Evolutionary conservation across 2,797 vertebrate genomes (phyloP), one percentile per base, ranked within the genome.

Genomic region (Sebastes reedi): DNA sequence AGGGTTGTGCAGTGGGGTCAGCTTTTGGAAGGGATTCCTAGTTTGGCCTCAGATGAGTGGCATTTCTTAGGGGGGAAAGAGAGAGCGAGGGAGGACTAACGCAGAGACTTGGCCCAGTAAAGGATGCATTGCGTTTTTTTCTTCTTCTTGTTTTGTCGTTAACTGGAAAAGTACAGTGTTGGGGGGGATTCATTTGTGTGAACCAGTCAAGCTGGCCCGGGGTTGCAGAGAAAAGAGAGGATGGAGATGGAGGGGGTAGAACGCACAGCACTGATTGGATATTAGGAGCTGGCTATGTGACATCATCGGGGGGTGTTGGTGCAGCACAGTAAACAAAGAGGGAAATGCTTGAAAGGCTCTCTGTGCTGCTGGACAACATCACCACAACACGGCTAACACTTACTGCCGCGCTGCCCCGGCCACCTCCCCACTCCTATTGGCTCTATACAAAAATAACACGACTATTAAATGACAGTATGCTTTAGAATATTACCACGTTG

Each of bases 271-370:
- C 83, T 82, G 84, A 94, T 92, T 91, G 93, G 93, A 67, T 82
- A 88, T 84, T 79, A 84, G 77, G 77, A 93, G 88, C 93, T 92
- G 88, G 81, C 91, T 92, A 77, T 90, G 89, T 96, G 93, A 95
- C 93, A 89, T 94, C 91, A 93, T 82, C 55, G 72, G 87, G 87
- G 87, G 84, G 83, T 94, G 88, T 91, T 93, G 80, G 87, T 92
- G 87, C 88, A 91, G 85, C 93, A 92, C 88, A 89, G 93, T 93
- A 94, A 94, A 96, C 95, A 96, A 95, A 95, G 92, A 87, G 82
- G 89, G 87, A 82, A 87, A 87, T 91, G 89, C 92, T 92, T 94
- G 92, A 92, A 94, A 93, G 91, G 87, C 91, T 90, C 88, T 93
- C 91, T 95, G 94, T 94, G 89, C 92, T 93, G 75, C 87, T 84